These are phyloP conservation scores for Leucoma salicis DNA, from an alignment of 2,888 invertebrate species.

Conservation along the genomic window DNA sequence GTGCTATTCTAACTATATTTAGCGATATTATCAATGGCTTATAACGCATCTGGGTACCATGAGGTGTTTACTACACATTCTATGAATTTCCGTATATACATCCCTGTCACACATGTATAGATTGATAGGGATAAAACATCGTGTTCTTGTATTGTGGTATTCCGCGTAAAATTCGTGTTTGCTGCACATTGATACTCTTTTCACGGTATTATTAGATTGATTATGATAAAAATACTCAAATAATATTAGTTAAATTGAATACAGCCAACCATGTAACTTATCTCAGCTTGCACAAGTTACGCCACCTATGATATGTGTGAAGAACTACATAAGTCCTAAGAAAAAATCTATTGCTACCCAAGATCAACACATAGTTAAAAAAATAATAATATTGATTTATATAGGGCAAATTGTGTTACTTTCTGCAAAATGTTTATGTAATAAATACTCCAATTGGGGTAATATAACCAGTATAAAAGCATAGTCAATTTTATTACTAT, in stretches of 20 bases:
- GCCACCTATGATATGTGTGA: slow-evolving; percentile 1
- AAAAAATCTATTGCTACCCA: too few species aligned
- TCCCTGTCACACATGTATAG: slow-evolving; percentile 15
- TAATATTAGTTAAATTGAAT: too few species aligned
- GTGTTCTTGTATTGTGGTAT: slow-evolving; percentile 10
- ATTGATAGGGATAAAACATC: slow-evolving; percentile 18
- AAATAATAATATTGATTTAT: too few species aligned
- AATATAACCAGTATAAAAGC: too few species aligned
- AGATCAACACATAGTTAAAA: too few species aligned
- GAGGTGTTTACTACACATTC: slow-evolving; percentile 16
- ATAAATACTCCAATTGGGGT: too few species aligned
- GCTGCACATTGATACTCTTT: neutral
- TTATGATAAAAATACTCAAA: too few species aligned
- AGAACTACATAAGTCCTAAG: neutral
- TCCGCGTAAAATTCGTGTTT: neutral
- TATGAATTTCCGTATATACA: slow-evolving; percentile 6
- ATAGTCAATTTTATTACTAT: too few species aligned
- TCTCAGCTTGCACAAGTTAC: neutral
- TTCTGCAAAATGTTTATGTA: too few species aligned
- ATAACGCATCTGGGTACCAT: slow-evolving; percentile 9
- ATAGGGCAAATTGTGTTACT: too few species aligned
- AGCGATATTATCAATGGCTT: neutral
- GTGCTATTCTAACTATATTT: neutral
- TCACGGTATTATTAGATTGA: too few species aligned
- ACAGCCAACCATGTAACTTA: neutral